These are phyloP conservation scores for Festucalex cinctus DNA, from an alignment of 2,113 vertebrate genomes.

Conservation along the genomic window DNA sequence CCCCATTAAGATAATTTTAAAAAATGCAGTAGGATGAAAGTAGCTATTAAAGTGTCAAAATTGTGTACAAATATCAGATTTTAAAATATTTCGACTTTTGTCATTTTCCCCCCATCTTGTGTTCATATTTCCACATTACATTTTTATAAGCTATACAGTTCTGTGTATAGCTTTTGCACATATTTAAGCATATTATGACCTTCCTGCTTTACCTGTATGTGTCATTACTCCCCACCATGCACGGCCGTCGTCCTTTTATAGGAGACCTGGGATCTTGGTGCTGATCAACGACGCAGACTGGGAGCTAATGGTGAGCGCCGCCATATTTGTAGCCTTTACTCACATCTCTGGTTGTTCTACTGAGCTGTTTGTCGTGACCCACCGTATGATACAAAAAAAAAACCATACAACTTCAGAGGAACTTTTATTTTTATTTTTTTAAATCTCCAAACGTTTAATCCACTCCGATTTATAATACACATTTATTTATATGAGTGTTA, in stretches of 20 bases:
- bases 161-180: neutral
- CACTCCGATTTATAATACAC: neutral
- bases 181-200: neutral
- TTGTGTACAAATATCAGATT: too few relatives aligned
- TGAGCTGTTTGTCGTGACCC: neutral
- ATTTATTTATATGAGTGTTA: neutral
- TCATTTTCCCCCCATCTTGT: neutral
- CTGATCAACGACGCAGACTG: conserved; percentile 97
- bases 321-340: conserved; percentile 1
- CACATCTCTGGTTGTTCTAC: neutral
- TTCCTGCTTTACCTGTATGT: neutral
- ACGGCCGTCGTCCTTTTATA: conserved; percentile 43
- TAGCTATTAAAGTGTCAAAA: neutral
- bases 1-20: too few relatives aligned
- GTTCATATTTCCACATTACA: neutral
- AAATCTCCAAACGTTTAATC: neutral
- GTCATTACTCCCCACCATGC: neutral
- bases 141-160: neutral
- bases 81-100: neutral
- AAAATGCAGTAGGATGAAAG: neutral
- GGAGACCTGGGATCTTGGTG: conserved; percentile 95
- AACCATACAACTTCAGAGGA: neutral
- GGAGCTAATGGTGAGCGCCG: conserved; percentile 91
- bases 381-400: neutral
- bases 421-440: neutral